These are phyloP conservation scores for Megaceryle torquata DNA, from an alignment of 2,113 vertebrate species.

Conservation along the genomic window DNA sequence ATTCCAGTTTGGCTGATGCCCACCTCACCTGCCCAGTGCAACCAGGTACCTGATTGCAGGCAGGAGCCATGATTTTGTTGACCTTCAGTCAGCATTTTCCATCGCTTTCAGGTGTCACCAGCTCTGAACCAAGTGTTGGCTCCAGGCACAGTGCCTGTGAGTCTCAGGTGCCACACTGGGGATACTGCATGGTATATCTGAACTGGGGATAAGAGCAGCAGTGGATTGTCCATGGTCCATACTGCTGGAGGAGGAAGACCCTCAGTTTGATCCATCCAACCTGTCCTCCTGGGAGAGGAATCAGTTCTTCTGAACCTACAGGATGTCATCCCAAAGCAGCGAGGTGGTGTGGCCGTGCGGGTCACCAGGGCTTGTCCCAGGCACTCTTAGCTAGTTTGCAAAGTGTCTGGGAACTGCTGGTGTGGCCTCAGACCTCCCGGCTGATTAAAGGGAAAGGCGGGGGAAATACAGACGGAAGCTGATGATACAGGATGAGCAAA, in stretches of 20 bases:
- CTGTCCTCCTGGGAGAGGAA: not conserved
- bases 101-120: not conserved
- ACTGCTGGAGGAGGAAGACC: not conserved
- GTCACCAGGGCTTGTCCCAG: not conserved
- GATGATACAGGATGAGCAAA: not conserved
- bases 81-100: not conserved
- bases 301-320: not conserved
- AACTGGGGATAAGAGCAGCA: not conserved
- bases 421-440: not conserved
- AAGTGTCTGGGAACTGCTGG: not conserved
- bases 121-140: not conserved
- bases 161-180: not conserved
- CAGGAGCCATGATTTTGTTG: accelerated
- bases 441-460: not conserved
- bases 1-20: not conserved
- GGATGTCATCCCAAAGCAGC: not conserved
- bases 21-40: not conserved
- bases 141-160: not conserved
- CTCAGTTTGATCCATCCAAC: not conserved
- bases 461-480: not conserved
- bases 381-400: not conserved
- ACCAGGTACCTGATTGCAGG: accelerated
- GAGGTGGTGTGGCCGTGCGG: not conserved
- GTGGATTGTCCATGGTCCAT: not conserved
- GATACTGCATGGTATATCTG: not conserved